These are phyloP conservation scores for Hylyphantes graminicola DNA, from an alignment of 1,140 invertebrate genomes.

Conservation along the genomic window DNA sequence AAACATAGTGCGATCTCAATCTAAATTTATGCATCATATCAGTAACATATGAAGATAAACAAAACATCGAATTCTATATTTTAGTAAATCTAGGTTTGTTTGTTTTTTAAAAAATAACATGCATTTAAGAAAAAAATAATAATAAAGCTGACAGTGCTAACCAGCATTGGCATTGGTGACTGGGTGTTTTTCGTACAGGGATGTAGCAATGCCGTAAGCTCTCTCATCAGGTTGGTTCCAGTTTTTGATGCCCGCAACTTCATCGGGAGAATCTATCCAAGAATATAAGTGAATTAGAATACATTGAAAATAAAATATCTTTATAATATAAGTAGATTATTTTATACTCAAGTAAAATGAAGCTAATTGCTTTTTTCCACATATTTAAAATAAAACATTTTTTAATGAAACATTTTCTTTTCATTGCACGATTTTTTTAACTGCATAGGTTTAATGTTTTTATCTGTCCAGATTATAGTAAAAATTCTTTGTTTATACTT, in stretches of 20 bases:
- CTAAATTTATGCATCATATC: too few relatives aligned
- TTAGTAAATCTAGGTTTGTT: too few relatives aligned
- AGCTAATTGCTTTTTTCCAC: too few relatives aligned
- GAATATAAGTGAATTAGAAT: neutral
- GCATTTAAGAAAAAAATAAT: neutral
- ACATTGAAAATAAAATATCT: neutral
- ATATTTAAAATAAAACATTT: too few relatives aligned
- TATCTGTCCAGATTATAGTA: too few relatives aligned
- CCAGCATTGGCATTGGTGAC: constrained; percentile 77
- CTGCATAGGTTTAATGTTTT: too few relatives aligned
- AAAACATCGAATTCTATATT: neutral
- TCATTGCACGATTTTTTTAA: too few relatives aligned
- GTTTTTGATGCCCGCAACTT: constrained; percentile 76
- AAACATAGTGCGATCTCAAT: too few relatives aligned
- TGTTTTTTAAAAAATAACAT: neutral
- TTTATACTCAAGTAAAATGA: neutral
- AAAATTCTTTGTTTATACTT: too few relatives aligned
- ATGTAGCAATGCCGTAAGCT: constrained; percentile 77
- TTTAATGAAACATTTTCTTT: too few relatives aligned
- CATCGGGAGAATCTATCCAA: constrained; percentile 55
- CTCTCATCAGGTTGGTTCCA: constrained; percentile 76
- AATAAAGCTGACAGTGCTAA: constrained; percentile 30
- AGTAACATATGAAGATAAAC: too few relatives aligned
- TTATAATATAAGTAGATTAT: neutral
- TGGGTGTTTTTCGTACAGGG: constrained; percentile 84